These are phyloP conservation scores for Hirtodrosophila trivittata DNA, from an alignment of 2,888 invertebrate genomes.

Conservation along the genomic window DNA sequence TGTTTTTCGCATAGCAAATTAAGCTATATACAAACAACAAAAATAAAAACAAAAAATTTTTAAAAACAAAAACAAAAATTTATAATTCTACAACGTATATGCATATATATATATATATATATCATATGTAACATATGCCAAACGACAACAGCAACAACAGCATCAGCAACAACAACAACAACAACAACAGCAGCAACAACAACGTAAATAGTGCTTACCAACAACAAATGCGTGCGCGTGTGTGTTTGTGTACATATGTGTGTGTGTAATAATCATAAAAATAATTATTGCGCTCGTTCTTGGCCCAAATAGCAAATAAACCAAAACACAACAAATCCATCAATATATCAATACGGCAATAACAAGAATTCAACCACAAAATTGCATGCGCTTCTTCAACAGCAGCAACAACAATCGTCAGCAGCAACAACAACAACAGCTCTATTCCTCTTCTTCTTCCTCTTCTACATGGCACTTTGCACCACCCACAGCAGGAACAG, in stretches of 20 bases:
- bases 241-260: conserved; percentile 27
- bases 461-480: conserved; percentile 32
- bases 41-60: conserved; percentile 29
- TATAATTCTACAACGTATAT: conserved; percentile 39
- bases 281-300: conserved; percentile 37
- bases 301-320: conserved; percentile 39
- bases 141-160: conserved; percentile 30
- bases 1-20: conserved; percentile 79
- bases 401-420: neutral
- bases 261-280: conserved; percentile 30
- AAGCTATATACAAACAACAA: conserved; percentile 42
- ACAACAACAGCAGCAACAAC: neutral
- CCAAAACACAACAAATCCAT: conserved; percentile 17
- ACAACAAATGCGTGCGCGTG: conserved; percentile 41
- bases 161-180: neutral
- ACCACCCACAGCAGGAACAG: conserved; percentile 76
- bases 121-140: conserved; percentile 10
- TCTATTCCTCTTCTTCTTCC: conserved; percentile 5
- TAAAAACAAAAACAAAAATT: conserved; percentile 34
- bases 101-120: conserved; percentile 14
- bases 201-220: conserved; percentile 48
- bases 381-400: conserved; percentile 48
- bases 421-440: neutral
- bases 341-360: conserved; percentile 19
- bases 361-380: conserved; percentile 34